These are phyloP conservation scores for Eupithecia exiguata DNA, from an alignment of 2,888 invertebrate species.

Conservation along the genomic window DNA sequence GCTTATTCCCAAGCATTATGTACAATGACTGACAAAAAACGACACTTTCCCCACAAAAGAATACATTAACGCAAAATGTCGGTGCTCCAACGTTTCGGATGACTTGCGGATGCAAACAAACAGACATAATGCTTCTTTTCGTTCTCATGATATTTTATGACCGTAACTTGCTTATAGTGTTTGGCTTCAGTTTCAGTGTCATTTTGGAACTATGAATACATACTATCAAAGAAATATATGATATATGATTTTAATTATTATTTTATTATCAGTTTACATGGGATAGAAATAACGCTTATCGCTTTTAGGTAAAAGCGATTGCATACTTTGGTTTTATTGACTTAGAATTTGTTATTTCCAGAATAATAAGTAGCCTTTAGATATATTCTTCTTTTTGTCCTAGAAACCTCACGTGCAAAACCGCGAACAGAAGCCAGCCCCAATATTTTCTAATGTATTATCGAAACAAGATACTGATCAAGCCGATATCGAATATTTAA, in stretches of 20 bases:
- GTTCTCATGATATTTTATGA: constrained; percentile 10
- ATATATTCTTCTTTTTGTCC: too few species aligned
- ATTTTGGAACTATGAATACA: too few species aligned
- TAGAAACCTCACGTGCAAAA: too few species aligned
- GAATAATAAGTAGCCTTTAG: too few species aligned
- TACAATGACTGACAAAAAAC: constrained; percentile 34
- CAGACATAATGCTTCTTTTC: constrained; percentile 23
- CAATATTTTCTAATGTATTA: not conserved
- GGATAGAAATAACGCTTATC: too few species aligned
- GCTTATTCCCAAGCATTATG: constrained; percentile 14
- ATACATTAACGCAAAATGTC: constrained; percentile 38
- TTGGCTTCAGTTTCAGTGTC: constrained; percentile 5
- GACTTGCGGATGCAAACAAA: constrained; percentile 42
- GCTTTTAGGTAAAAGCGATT: too few species aligned
- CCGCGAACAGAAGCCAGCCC: not conserved
- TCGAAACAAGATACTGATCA: not conserved
- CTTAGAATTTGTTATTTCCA: too few species aligned
- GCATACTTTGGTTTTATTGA: too few species aligned
- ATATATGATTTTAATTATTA: too few species aligned
- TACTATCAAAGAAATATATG: too few species aligned
- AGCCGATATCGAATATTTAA: not conserved
- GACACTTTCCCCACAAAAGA: constrained; percentile 39
- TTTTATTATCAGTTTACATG: too few species aligned
- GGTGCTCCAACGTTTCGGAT: constrained; percentile 35
- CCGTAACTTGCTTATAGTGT: constrained; percentile 9